Percentiles rank a stretch among this genome's conserved stretches.
Evolutionary conservation across 2,888 invertebrate genomes (phyloP).

Genomic region (Cerastoderma edule): DNA sequence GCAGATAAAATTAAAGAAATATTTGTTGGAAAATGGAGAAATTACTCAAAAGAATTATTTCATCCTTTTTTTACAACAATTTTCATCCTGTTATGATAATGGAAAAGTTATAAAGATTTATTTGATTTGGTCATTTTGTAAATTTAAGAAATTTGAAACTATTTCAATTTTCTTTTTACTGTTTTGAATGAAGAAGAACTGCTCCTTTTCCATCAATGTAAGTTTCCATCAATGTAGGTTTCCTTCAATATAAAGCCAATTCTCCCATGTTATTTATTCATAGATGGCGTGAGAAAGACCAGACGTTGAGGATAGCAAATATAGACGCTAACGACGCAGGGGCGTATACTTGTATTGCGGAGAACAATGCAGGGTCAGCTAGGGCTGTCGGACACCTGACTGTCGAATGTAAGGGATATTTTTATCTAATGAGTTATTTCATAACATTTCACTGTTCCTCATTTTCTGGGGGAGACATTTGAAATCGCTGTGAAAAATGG

Average conservation of each 20-base stretch:
- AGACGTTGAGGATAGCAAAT: slow-evolving; percentile 92
- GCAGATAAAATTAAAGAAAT: not conserved
- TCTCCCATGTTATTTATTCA: not conserved
- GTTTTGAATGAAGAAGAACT: no score
- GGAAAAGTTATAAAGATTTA: no score
- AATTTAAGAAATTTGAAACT: no score
- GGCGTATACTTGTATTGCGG: slow-evolving; percentile 94
- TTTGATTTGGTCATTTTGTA: no score
- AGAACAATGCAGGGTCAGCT: slow-evolving; percentile 94
- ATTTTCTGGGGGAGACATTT: not conserved
- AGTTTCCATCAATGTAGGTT: no score
- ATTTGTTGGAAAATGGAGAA: not conserved
- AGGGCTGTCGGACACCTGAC: slow-evolving; percentile 93
- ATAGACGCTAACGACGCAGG: slow-evolving; percentile 94
- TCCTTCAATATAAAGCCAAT: not conserved
- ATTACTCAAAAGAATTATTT: not conserved
- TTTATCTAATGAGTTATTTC: not conserved
- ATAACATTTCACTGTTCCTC: not conserved
- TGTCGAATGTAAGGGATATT: slow-evolving; percentile 92
- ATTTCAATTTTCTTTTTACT: no score
- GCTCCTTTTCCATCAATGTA: no score
- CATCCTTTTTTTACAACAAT: not conserved
- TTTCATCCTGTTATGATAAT: no score
- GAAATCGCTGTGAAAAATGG: not conserved
- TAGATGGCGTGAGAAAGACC: slow-evolving; percentile 87